Percentiles rank a stretch among this genome's conserved stretches.
These are phyloP conservation scores for Muricea muricata DNA, from an alignment of 92 coral and sea anemone genomes.

Conservation along the genomic window DNA sequence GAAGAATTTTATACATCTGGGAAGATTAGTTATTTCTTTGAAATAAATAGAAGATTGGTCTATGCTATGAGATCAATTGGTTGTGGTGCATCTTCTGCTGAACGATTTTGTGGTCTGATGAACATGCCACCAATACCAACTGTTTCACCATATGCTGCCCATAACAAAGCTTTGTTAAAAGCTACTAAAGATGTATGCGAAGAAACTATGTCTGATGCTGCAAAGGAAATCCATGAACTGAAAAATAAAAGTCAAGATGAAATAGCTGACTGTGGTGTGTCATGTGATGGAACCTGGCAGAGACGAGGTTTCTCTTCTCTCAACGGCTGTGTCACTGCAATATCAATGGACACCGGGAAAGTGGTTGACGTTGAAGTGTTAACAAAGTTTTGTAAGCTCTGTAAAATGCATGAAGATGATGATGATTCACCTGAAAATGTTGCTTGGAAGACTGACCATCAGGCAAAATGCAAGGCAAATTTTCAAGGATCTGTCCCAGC, in stretches of 20 bases:
- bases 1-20: neutral
- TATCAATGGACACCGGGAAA: constrained; percentile 42
- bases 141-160: too few relatives aligned
- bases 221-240: neutral
- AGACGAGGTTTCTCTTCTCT: constrained; percentile 31
- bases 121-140: too few relatives aligned
- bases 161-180: constrained; percentile 49
- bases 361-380: constrained; percentile 43
- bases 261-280: constrained; percentile 40
- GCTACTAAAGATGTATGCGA: constrained; percentile 18
- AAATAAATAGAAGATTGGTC: constrained; percentile 37
- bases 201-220: constrained; percentile 45
- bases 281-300: constrained; percentile 57
- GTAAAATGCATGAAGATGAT: constrained; percentile 42
- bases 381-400: constrained; percentile 28
- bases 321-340: constrained; percentile 46
- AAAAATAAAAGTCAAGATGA: constrained; percentile 2
- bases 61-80: constrained; percentile 55
- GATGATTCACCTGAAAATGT: constrained; percentile 32
- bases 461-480: constrained; percentile 42
- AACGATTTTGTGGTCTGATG: too few relatives aligned
- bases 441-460: constrained; percentile 15
- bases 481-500: constrained; percentile 57
- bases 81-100: constrained; percentile 38
- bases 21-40: constrained; percentile 36